Conservation (phyloP, 2,797 vertebrate species). For the Cyclura pinguis region DNA sequence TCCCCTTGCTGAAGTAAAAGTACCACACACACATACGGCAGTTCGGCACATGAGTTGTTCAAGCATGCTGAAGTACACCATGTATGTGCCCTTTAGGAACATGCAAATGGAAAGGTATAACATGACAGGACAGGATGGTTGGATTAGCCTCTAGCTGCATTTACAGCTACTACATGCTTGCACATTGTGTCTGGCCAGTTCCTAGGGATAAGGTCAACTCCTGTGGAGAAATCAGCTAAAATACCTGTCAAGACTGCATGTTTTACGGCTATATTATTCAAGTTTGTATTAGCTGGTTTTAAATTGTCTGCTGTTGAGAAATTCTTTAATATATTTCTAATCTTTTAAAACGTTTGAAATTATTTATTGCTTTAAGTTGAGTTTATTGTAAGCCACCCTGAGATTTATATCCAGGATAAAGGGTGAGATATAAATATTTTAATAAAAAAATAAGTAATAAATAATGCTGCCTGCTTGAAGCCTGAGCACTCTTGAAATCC, state of each 20-base stretch:
- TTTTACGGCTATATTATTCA: no score
- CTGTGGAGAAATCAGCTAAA: not conserved
- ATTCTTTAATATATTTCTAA: no score
- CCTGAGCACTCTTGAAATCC: not conserved
- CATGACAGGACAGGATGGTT: not conserved
- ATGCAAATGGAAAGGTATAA: not conserved
- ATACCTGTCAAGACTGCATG: not conserved
- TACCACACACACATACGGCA: not conserved
- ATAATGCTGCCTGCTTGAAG: not conserved
- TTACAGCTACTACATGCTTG: no score
- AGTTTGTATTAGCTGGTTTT: no score
- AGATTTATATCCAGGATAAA: no score
- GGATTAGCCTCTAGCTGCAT: not conserved
- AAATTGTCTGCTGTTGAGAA: no score
- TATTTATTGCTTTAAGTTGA: no score
- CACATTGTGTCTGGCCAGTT: not conserved
- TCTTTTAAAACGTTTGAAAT: no score
- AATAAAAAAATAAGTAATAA: no score
- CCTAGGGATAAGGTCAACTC: not conserved
- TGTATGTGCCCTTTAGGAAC: not conserved
- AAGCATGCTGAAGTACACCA: not conserved
- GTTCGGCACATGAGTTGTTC: not conserved
- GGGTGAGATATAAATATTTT: no score
- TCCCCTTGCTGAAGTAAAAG: not conserved
- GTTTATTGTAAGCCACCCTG: no score